Evolutionary conservation across 1,140 invertebrate genomes (phyloP), one percentile per base, ranked within the genome.

Genomic region (Xylocopa sonorina): DNA sequence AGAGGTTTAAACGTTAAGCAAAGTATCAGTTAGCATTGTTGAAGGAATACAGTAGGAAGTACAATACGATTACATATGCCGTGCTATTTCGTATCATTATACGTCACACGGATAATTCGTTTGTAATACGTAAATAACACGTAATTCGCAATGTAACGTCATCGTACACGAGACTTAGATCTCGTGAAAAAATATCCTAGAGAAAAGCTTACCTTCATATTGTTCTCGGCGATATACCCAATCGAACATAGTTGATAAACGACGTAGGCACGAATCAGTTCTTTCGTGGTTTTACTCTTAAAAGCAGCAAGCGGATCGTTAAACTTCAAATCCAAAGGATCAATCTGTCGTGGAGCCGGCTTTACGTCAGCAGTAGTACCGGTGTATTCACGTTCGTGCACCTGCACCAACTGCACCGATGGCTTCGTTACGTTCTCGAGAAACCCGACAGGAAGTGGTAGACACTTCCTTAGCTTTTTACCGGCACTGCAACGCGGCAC

Each of bases 201-300:
- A n/a, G n/a, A n/a, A n/a, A n/a, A n/a, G n/a, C 94, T 95, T 94
- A 99, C 98, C 96, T 96, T 95, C 94, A 96, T 96, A 90, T 99
- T 99, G 93, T 99, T 96, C 88, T 99, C 96, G 64, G 99, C 99
- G 72, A 99, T 93, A 89, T 95, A 96, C 84, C 97, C 95, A 89
- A 97, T 95, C 50, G 97, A 97, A 93, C 98, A 99, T 89, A 99
- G 94, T 90, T 97, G 96, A 92, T 99, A 98, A 57, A 99, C 98
- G 85, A 99, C 86, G 88, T 98, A 97, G 29, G 98, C 98, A 77
- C 99, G 94, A 12, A 99, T 86, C 58, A 99, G 94, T 93, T 99
- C 98, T 93, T 94, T 96, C 74, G 97, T 99, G 71, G 97, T 98
- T 95, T 99, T 99, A 93, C 98, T 99, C 93, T 98, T 98, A 92